Evolutionary conservation across 2,888 invertebrate species (phyloP).

Genomic region (Philereme transversata): DNA sequence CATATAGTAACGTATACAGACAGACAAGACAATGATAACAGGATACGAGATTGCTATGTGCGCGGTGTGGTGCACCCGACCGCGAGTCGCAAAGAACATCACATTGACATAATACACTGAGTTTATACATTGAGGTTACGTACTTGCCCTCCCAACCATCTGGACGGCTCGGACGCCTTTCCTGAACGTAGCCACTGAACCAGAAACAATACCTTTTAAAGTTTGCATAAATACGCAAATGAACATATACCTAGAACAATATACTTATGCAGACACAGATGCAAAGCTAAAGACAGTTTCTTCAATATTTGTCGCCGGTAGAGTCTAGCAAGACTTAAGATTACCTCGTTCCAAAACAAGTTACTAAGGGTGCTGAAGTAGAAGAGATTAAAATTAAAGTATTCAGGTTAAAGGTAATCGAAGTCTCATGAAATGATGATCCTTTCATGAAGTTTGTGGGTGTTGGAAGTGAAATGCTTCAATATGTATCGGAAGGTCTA

Average conservation of each 20-base stretch:
- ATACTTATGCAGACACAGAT: slow-evolving; percentile 65
- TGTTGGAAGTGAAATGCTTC: slow-evolving; percentile 53
- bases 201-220: slow-evolving; percentile 76
- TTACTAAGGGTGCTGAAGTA: slow-evolving; percentile 8
- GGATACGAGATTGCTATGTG: slow-evolving; percentile 75
- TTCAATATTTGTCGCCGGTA: slow-evolving; percentile 30
- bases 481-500: slow-evolving; percentile 42
- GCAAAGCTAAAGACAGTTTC: slow-evolving; percentile 62
- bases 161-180: slow-evolving; percentile 99
- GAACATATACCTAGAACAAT: slow-evolving; percentile 46
- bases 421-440: slow-evolving; percentile 32
- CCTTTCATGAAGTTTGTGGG: slow-evolving; percentile 35
- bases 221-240: slow-evolving; percentile 56
- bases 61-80: slow-evolving; percentile 49
- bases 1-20: slow-evolving; percentile 75
- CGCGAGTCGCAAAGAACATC: slow-evolving; percentile 64
- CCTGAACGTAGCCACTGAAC: slow-evolving; percentile 99
- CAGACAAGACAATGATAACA: slow-evolving; percentile 79
- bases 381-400: slow-evolving; percentile 9
- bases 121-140: slow-evolving; percentile 85
- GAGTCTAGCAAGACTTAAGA: slow-evolving; percentile 44
- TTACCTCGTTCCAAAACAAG: slow-evolving; percentile 43
- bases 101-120: slow-evolving; percentile 78
- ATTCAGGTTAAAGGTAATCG: slow-evolving; percentile 29
- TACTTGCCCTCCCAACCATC: slow-evolving; percentile 99